Evolutionary conservation across 2,113 vertebrate genomes (phyloP), one percentile per base, ranked within the genome.

Genomic region (Myxocyprinus asiaticus): DNA sequence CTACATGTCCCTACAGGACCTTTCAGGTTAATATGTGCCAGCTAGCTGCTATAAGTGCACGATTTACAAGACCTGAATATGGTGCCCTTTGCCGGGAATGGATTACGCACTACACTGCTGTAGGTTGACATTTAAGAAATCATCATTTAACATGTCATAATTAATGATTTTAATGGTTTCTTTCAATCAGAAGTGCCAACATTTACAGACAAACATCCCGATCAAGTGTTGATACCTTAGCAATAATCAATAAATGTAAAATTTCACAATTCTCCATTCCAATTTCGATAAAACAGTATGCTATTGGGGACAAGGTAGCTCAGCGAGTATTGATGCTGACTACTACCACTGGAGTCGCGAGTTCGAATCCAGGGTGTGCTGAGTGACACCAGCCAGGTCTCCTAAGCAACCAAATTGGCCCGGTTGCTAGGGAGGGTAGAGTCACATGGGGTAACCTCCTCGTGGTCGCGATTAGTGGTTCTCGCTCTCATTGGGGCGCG

Each of bases 1-100:
- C 89, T 89, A 87, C 88, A 86, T 90, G 88, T 80, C 90, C 88
- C 88, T 82, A 56, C 81, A 87, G 87, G 86, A 62, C 82, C 78
- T 84, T 84, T 90, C 79, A 85, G 68, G 44, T 14, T 47, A 17
- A 72, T 48, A 10, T 33, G 48, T 67, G 74, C 67, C 82, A 88
- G 61, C 33, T 43, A 77, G 44, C 43, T 6, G 67, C 56, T 68
- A 8, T 68, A 58, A 76, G 48, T 50, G 4, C 71, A 62, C 43
- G 4, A 22, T 68, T 81, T 76, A 69, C 71, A 81, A 63, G 55
- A 43, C 44, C 43, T 53, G 22, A 65, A 15, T 42, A 66, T 17
- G 3, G 15, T 33, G 42, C 9, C 4, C 7, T 55, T 74, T 42
- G 63, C 43, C 11, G 33, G 65, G 62, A 65, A 15, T 33, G 6